These are phyloP conservation scores for Prunella fulvescens DNA, from an alignment of 2,113 vertebrate species.

Conservation along the genomic window DNA sequence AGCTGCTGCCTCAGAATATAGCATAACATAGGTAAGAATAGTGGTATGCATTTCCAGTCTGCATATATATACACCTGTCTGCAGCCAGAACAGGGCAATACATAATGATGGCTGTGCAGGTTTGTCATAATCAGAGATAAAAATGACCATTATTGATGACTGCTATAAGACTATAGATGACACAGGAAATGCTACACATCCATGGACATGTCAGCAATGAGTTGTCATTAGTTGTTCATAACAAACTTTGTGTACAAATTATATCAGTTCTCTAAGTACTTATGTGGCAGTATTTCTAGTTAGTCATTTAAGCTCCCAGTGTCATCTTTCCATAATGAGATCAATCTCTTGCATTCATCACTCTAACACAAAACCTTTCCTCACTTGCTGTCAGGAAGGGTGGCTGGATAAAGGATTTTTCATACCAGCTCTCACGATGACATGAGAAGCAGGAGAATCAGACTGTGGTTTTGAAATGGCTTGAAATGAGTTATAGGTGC, in stretches of 20 bases:
- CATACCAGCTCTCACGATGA: not conserved
- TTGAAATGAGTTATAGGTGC: not conserved
- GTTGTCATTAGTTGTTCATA: not conserved
- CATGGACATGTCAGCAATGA: not conserved
- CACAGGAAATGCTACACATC: not conserved
- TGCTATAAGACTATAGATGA: fast-evolving
- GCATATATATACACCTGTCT: not conserved
- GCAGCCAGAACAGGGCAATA: not conserved
- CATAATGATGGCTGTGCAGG: not conserved
- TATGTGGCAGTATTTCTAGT: not conserved
- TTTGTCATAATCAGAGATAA: not conserved
- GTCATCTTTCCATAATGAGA: not conserved
- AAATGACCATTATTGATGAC: not conserved
- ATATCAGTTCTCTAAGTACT: not conserved
- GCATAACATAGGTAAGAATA: not conserved
- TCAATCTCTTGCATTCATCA: not conserved
- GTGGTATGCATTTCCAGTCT: not conserved
- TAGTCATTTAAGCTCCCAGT: not conserved
- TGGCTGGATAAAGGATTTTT: not conserved
- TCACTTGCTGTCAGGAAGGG: not conserved
- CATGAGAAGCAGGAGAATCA: not conserved
- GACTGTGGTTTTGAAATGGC: not conserved
- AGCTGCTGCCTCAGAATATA: not conserved
- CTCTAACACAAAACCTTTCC: not conserved
- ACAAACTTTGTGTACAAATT: not conserved